A percentile compares a stretch with the other conserved stretches of the same genome.
Conservation (phyloP, 2,113 vertebrate species). For the Hemibagrus wyckioides region DNA sequence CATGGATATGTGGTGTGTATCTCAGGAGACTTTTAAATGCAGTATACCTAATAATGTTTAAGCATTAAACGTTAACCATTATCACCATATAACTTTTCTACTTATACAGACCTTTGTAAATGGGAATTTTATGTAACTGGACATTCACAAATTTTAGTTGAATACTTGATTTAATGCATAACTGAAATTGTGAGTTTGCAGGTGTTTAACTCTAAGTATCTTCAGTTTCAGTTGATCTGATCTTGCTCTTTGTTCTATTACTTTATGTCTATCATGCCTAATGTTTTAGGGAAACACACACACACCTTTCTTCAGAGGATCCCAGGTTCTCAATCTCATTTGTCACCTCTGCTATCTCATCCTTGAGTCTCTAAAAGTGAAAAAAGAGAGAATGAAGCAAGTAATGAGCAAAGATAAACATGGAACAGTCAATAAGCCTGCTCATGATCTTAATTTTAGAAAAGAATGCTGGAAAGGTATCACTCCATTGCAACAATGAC, state of each 20-base stretch:
- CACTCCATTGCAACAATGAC: constrained; percentile 29
- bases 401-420: constrained; percentile 24
- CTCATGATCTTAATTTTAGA: neutral
- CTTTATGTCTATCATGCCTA: neutral
- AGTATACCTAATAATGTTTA: neutral
- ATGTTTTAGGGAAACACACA: neutral
- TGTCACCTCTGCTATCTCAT: constrained; percentile 98
- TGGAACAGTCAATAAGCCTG: neutral
- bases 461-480: constrained; percentile 13
- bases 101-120: neutral
- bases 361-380: constrained; percentile 85
- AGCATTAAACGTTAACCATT: neutral
- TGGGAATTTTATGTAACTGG: neutral
- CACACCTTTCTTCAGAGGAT: constrained; percentile 92
- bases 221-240: neutral
- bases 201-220: neutral
- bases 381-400: constrained; percentile 1
- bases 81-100: neutral
- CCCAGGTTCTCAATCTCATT: constrained; percentile 97
- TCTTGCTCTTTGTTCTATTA: neutral
- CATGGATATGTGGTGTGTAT: neutral
- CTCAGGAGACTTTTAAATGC: neutral
- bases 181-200: neutral
- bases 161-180: neutral
- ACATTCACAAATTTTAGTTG: neutral